Percentiles rank a stretch among this genome's conserved stretches.
phyloP scores from a whole-genome alignment of 2,888 invertebrate species.

The Agonopterix alstromeriana region DNA sequence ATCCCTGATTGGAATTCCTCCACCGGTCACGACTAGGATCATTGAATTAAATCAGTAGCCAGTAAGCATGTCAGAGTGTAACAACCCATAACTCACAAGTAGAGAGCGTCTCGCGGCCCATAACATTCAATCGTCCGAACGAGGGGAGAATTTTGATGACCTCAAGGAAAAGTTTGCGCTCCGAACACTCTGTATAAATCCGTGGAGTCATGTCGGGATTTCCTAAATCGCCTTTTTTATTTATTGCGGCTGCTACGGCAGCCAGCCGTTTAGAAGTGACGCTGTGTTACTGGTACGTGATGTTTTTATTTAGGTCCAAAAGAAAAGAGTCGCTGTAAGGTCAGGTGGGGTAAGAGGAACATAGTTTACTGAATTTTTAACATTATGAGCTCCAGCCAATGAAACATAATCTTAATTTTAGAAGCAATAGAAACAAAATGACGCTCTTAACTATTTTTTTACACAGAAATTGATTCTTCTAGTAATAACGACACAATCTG shows the following conservation, averaged over 20 bases:
- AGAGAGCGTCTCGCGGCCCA: conserved; percentile 65
- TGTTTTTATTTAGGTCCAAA: conserved; percentile 28
- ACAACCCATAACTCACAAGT: conserved; percentile 62
- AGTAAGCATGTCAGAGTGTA: conserved; percentile 53
- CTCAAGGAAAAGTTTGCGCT: conserved; percentile 66
- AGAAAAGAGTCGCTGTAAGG: not conserved
- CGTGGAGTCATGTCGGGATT: conserved; percentile 69
- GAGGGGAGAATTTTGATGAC: conserved; percentile 71
- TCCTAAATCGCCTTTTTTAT: conserved; percentile 71
- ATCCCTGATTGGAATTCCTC: conserved; percentile 13
- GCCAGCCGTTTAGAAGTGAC: conserved; percentile 59
- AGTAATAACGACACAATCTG: too few species aligned
- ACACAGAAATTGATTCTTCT: too few species aligned
- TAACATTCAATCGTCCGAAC: conserved; percentile 73
- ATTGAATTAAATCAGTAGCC: conserved; percentile 59
- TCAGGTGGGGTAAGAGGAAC: too few species aligned
- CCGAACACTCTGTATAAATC: conserved; percentile 69
- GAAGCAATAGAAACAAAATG: too few species aligned
- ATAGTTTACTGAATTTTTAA: too few species aligned
- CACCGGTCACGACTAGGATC: conserved; percentile 17
- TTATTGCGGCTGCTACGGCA: conserved; percentile 60
- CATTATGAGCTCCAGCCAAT: too few species aligned
- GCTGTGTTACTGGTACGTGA: conserved; percentile 50
- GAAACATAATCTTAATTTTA: too few species aligned
- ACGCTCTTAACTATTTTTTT: too few species aligned